phyloP scores from a whole-genome alignment of 2,113 vertebrate genomes.

The Pelvicachromis taeniatus region DNA sequence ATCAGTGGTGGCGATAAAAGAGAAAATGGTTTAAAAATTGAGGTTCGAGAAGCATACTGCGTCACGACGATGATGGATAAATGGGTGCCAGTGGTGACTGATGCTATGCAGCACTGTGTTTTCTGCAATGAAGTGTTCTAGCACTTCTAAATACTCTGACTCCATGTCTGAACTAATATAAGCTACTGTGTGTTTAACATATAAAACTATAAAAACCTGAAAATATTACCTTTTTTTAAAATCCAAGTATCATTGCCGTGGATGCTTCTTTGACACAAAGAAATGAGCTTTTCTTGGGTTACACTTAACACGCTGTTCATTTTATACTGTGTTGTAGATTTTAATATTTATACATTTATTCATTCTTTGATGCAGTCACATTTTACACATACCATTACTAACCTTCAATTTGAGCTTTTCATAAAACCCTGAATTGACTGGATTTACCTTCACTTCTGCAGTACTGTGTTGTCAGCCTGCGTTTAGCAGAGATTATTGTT shows the following conservation, averaged over 20 bases:
- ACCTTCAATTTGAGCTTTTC: not conserved
- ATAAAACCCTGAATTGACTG: not conserved
- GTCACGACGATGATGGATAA: slow-evolving; percentile 19
- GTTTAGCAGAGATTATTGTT: not conserved
- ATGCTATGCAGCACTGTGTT: slow-evolving; percentile 1
- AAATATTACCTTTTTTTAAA: not conserved
- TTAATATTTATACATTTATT: not conserved
- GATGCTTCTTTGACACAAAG: not conserved
- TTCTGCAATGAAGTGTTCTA: not conserved
- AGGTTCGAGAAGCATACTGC: slow-evolving; percentile 25
- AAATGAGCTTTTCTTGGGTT: not conserved
- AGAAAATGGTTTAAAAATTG: slow-evolving; percentile 37
- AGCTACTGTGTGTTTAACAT: not conserved
- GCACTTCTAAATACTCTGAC: not conserved
- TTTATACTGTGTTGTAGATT: not conserved
- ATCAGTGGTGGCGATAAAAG: slow-evolving; percentile 28
- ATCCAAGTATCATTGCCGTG: not conserved
- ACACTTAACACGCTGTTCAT: not conserved
- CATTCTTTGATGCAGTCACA: not conserved
- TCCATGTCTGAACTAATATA: not conserved
- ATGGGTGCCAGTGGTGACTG: not conserved
- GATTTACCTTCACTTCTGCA: not conserved
- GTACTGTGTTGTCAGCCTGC: not conserved
- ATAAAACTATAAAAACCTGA: not conserved
- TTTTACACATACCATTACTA: not conserved